Evolutionary conservation across 2,797 vertebrate species (phyloP), one percentile per base, ranked within the genome.

Genomic region (Apogon talboti): DNA sequence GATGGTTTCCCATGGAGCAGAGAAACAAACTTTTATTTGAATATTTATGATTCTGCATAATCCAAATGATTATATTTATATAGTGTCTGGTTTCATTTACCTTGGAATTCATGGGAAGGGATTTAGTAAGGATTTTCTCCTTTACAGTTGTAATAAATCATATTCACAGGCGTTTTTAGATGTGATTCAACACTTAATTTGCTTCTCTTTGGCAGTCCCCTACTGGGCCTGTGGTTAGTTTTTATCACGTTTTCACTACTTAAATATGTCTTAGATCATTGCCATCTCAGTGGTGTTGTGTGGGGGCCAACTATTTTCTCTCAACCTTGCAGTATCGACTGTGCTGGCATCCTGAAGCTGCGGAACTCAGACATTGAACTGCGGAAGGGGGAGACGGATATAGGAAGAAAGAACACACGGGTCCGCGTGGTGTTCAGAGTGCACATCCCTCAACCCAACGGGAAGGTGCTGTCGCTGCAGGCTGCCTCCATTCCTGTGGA

Each of bases 311-410:
- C 72, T 65, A 18, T 82, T 79, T 87, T 63, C 33, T 56, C 66
- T 82, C 58, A 77, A 43, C 74, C 55, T 74, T 78, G 57, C 92
- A 99, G 98, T 85, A 99, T 99, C 18, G 98, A 99, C 88, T 99
- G 98, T 83, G 98, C 98, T 57, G 98, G 98, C 82, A 99, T 99
- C 92, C 92, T 99, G 70, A 99, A 99, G 84, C 94, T 99, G 69
- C 96, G 98, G 57, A 99, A 99, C 93, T 99, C 98, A 1, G 98
- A 99, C 92, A 99, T 99, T 58, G 98, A 99, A 91, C 95, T 99
- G 79, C 96, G 98, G 61, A 99, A 99, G 89, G 98, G 98, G 65
- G 98, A 99, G 90, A 99, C 98, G 8, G 98, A 99, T 81, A 99
- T 99, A 63, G 98, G 98, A 75, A 95, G 98, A 61, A 99, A 99